Conservation (phyloP, 2,113 vertebrate species). For the Elachura formosa region DNA sequence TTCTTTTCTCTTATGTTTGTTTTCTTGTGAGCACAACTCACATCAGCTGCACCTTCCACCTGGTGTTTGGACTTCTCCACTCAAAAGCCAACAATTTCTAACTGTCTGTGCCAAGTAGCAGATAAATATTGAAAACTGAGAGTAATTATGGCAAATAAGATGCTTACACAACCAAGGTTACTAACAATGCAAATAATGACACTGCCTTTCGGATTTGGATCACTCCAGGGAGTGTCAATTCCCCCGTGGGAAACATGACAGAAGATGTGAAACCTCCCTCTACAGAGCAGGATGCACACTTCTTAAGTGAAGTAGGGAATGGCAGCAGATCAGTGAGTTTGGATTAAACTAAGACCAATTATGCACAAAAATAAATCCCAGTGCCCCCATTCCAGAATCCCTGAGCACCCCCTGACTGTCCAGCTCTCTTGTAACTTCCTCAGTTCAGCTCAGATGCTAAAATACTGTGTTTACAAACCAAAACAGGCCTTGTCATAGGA, state of each 20-base stretch:
- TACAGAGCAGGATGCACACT: accelerated
- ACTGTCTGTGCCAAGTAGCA: background rate
- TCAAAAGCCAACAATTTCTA: background rate
- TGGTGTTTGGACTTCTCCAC: background rate
- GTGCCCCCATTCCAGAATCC: accelerated
- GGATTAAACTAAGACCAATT: background rate
- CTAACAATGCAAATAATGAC: background rate
- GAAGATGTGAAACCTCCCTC: background rate
- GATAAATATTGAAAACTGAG: background rate
- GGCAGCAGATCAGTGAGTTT: background rate
- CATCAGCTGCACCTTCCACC: background rate
- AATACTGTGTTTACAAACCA: background rate
- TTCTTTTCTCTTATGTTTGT: accelerated
- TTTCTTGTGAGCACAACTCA: background rate
- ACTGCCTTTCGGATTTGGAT: background rate
- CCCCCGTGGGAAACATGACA: background rate
- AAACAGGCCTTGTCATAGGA: background rate
- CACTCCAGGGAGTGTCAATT: background rate
- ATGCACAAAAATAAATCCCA: accelerated
- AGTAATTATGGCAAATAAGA: accelerated
- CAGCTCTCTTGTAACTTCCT: background rate
- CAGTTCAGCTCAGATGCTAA: background rate
- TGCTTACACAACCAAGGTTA: background rate
- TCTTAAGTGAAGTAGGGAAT: accelerated
- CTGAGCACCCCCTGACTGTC: background rate